Base-by-base conservation (phyloP, 2,888 invertebrate species). In the Muschampia plurimacula region DNA sequence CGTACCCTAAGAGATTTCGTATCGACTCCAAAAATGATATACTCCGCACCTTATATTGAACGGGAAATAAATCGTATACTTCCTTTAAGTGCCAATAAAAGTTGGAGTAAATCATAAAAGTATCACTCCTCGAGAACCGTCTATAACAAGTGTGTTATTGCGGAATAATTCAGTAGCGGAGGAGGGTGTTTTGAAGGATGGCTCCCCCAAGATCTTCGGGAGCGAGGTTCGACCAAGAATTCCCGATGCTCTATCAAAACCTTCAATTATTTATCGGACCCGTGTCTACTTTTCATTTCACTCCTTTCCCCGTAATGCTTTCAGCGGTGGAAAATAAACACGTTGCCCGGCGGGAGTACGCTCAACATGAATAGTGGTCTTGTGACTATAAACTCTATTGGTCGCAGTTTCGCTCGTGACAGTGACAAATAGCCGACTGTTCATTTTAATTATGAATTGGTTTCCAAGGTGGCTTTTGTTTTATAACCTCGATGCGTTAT, bases 241-340 rank as follows among this genome's bases (percentile, higher is more conserved):
- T 90, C 89, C 91, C 93, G 89, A 86, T 86, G 88, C 91, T 92
- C 89, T 90, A 92, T 93, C 91, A 90, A 89, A 91, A 86, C 92
- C 92, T 92, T 94, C 93, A 92, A 93, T 94, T 93, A 94, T 94
- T 93, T 94, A 94, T 93, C 91, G 93, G 91, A 92, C 93, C 93
- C 92, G 83, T 92, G 93, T 93, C 93, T 93, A 90, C 93, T 91
- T 93, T 93, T 92, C 92, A 91, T 93, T 93, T 93, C 88, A 93
- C 92, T 92, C 92, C 91, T 91, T 93, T 91, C 77, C 84, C 78
- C 83, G 84, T 80, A 86, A 85, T 79, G 87, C 90, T 91, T 90
- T 91, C 89, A 89, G 84, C 60, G 66, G 81, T 72, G 81, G 84
- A 81, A 85, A 90, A 89, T 90, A 92, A 90, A 92, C 89, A 87